Evolutionary conservation across 2,113 vertebrate genomes (phyloP).

Genomic region (Myiozetetes cayanensis): DNA sequence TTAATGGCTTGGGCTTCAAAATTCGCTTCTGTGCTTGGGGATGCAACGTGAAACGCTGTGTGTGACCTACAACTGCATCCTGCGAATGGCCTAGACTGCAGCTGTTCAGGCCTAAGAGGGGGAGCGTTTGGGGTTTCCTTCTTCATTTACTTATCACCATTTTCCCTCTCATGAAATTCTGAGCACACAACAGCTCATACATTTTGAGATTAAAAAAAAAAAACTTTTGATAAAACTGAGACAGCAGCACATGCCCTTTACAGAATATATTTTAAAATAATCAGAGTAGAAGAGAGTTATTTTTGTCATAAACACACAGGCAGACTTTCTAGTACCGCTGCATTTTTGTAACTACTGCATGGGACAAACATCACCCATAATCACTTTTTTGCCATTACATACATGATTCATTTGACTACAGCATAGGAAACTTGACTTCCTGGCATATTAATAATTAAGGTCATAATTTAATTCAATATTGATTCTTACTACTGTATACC

Average conservation of each 20-base stretch:
- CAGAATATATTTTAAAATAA: background rate
- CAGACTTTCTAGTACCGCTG: background rate
- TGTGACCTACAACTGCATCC: background rate
- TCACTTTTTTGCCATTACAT: background rate
- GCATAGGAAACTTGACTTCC: slow-evolving; percentile 6
- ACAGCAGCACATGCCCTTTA: background rate
- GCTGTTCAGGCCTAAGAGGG: background rate
- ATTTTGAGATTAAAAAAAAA: background rate
- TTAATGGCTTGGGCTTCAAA: background rate
- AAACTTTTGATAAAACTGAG: background rate
- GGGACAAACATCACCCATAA: background rate
- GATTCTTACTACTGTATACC: background rate
- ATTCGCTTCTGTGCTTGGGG: background rate
- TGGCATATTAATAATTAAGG: slow-evolving; percentile 6
- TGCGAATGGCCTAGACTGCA: background rate
- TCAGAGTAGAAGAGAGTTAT: background rate
- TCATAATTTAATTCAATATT: slow-evolving; percentile 38
- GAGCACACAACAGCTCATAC: background rate
- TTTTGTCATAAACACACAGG: background rate
- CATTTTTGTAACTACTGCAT: background rate
- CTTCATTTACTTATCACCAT: background rate
- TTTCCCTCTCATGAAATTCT: background rate
- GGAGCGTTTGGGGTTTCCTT: background rate
- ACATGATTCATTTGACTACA: background rate
- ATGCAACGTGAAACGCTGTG: background rate